Evolutionary conservation across 2,113 vertebrate genomes (phyloP).

Genomic region (Tupaia chinensis): DNA sequence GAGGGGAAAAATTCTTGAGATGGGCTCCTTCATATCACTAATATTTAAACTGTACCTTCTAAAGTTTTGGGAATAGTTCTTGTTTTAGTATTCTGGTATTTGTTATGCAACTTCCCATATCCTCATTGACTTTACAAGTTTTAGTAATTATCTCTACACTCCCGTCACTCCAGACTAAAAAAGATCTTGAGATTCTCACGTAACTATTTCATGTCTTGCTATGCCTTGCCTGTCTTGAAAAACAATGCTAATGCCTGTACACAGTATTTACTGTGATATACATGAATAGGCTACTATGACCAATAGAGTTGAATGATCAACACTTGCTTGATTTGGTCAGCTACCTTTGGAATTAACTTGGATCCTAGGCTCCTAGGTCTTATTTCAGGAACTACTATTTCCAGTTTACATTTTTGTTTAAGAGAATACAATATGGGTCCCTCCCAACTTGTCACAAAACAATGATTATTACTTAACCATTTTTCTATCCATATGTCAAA

Average conservation of each 20-base stretch:
- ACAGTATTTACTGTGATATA: background rate
- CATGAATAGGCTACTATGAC: background rate
- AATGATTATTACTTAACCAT: background rate
- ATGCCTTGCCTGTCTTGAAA: background rate
- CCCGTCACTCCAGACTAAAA: background rate
- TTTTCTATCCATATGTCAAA: background rate
- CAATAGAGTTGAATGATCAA: background rate
- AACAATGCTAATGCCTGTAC: background rate
- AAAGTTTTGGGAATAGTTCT: background rate
- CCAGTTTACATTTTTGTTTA: background rate
- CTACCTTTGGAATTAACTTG: background rate
- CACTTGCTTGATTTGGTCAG: background rate
- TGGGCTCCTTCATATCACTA: background rate
- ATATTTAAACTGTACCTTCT: background rate
- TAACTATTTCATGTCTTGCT: background rate
- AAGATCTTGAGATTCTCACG: background rate
- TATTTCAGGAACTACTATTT: background rate
- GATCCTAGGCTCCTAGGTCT: background rate
- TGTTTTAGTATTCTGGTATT: background rate
- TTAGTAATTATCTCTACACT: background rate
- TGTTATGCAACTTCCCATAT: background rate
- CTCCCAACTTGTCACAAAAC: background rate
- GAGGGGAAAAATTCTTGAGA: background rate
- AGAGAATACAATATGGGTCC: background rate
- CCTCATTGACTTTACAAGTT: background rate